A percentile compares a stretch with the other conserved stretches of the same genome.
phyloP scores from a whole-genome alignment of 2,797 vertebrate species.

The Anableps anableps region DNA sequence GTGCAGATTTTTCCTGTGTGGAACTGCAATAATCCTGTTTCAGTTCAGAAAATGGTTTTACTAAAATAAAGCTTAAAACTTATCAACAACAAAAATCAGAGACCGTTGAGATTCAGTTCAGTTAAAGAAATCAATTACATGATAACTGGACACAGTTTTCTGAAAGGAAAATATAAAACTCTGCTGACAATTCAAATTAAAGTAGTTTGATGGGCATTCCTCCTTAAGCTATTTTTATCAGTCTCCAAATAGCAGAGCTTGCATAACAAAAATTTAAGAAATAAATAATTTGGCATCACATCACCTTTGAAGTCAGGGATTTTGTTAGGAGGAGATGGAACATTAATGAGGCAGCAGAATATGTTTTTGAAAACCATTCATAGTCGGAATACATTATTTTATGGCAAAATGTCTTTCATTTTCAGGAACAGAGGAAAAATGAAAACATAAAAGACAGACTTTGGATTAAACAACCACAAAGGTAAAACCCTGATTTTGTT shows the following conservation, averaged over 20 bases:
- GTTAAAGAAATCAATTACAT: background rate
- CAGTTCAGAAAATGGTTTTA: too few relatives aligned
- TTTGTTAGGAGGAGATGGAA: constrained; percentile 43
- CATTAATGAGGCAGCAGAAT: constrained; percentile 24
- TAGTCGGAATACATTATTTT: constrained; percentile 39
- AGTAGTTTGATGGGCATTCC: constrained; percentile 48
- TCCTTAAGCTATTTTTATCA: constrained; percentile 31
- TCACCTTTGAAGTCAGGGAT: constrained; percentile 55
- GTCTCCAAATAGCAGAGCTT: constrained; percentile 30
- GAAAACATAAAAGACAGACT: constrained; percentile 46
- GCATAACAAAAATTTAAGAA: constrained; percentile 42
- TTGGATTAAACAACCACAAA: background rate
- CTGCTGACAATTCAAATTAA: constrained; percentile 47
- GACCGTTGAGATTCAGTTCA: background rate
- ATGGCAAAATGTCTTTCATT: constrained; percentile 47
- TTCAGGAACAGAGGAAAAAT: constrained; percentile 21
- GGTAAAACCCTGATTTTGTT: constrained; percentile 16
- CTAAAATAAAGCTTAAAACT: background rate
- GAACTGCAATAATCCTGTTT: too few relatives aligned
- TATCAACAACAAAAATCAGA: background rate
- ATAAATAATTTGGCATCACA: constrained; percentile 35
- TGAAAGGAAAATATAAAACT: constrained; percentile 39
- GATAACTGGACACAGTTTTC: constrained; percentile 6
- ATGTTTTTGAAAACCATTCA: constrained; percentile 29
- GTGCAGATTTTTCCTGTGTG: too few relatives aligned